Evolutionary conservation across 53 echinoderm and acorn worm species (phyloP), one percentile per base, ranked within the genome.

Genomic region (Temnopleurus reevesii): DNA sequence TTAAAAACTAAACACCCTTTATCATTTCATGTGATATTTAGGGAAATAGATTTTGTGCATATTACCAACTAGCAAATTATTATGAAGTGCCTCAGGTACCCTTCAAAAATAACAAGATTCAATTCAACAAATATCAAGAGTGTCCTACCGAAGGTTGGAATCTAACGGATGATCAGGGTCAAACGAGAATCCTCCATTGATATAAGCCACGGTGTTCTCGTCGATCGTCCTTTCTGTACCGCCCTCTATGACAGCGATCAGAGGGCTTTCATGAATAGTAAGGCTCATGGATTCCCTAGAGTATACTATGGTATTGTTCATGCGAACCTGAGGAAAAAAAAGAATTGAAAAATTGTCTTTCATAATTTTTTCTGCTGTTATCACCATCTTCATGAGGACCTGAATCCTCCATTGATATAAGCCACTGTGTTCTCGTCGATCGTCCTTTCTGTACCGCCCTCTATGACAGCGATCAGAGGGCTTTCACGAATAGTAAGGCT

Each of bases 261-360:
- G 88, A 13, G 86, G 51, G 53, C 91, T 94, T 35, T 90, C 76
- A n/a, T 55, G 66, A n/a, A 99, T 91, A 0, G 82, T 47, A 0
- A 99, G 30, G 19, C 54, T 77, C 27, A 93, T 41, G 21, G 91
- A 88, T 56, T 44, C 90, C 27, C 76, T 65, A 19, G 93, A 53
- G 81, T 94, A 94, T 12, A 96, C 95, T n/a, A 96, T 94, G 57
- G 96, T 96, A 45, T 91, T 93, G 76, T 99, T 99, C 96, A 99
- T 99, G 47, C 71, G 63, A 43, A 93, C 99, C 99, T 99, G 60
- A 43, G 5, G 33, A 38, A 76, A 86, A 0, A 12, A 2, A 80
- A 84, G 51, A 41, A 41, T 36, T 43, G 44, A 17, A 38, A n/a
- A n/a, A n/a, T n/a, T n/a, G n/a, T n/a, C n/a, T n/a, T n/a, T n/a